Evolutionary conservation across 1,140 invertebrate species (phyloP).

Genomic region (Ips nitidus): DNA sequence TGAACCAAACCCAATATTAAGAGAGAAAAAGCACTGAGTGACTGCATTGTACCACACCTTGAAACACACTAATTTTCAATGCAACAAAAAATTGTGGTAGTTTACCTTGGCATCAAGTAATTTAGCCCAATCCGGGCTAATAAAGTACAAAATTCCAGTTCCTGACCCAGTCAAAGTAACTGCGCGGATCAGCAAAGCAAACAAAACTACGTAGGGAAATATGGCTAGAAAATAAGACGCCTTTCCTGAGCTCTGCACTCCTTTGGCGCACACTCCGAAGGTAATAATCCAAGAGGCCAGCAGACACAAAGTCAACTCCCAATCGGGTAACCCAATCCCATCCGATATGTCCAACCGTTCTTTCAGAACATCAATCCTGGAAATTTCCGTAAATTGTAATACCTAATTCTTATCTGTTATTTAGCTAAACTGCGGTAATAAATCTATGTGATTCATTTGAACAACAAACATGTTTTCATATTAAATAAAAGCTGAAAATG

Average conservation of each 20-base stretch:
- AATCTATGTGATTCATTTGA: too few species aligned
- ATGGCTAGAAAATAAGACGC: conserved; percentile 82
- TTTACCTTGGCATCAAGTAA: conserved; percentile 60
- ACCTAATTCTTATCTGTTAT: background rate
- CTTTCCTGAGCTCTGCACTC: conserved; percentile 77
- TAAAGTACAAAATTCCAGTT: conserved; percentile 73
- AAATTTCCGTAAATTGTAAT: conserved; percentile 1
- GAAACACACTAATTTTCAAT: background rate
- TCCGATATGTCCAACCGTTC: conserved; percentile 67
- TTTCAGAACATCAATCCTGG: conserved; percentile 60
- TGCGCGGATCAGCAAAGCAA: conserved; percentile 71
- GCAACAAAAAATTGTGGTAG: background rate
- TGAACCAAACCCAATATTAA: conserved; percentile 70
- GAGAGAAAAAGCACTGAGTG: conserved; percentile 80
- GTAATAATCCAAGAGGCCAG: conserved; percentile 76
- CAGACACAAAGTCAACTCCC: conserved; percentile 75
- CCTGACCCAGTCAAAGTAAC: conserved; percentile 73
- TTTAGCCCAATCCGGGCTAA: conserved; percentile 65
- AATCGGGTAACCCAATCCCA: conserved; percentile 73
- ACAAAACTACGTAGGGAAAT: conserved; percentile 82
- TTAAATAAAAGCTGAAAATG: too few species aligned
- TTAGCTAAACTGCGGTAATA: too few species aligned
- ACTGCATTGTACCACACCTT: conserved; percentile 80
- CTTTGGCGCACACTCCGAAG: conserved; percentile 75
- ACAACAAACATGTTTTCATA: too few species aligned